Percentiles rank a stretch among this genome's conserved stretches.
These are phyloP conservation scores for Oreonectes daqikongensis DNA, from an alignment of 2,797 vertebrate genomes.

Conservation along the genomic window DNA sequence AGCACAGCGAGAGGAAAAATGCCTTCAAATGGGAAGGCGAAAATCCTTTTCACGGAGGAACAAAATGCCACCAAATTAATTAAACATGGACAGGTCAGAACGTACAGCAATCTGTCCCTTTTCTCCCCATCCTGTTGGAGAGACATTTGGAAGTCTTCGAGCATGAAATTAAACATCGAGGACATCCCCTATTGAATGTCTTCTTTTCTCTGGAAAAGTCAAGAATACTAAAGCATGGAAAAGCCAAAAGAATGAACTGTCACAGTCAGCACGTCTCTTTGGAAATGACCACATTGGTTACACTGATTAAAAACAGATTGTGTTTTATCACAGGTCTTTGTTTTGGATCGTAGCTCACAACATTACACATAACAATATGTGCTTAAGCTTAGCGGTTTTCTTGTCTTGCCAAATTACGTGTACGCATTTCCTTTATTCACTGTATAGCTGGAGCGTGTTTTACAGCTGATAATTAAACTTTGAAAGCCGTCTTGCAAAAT, in stretches of 20 bases:
- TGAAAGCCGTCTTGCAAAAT: constrained; percentile 17
- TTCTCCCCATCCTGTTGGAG: constrained; percentile 66
- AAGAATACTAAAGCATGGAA: constrained; percentile 40
- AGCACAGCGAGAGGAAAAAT: not conserved
- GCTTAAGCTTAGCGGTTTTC: not conserved
- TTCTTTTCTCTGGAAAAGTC: constrained; percentile 66
- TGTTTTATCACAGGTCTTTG: constrained; percentile 6
- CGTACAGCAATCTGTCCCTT: constrained; percentile 51
- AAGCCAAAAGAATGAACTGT: constrained; percentile 42
- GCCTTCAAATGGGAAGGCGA: constrained; percentile 18
- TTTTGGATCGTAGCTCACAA: not conserved
- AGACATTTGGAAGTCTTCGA: constrained; percentile 76
- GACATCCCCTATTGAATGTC: constrained; percentile 77
- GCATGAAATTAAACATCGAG: constrained; percentile 84
- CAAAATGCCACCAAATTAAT: constrained; percentile 53
- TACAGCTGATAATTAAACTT: constrained; percentile 34
- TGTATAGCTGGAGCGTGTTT: constrained; percentile 7
- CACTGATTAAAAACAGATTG: constrained; percentile 39
- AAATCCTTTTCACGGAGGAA: constrained; percentile 31
- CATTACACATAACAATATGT: constrained; percentile 17
- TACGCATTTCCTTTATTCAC: not conserved
- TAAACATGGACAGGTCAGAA: constrained; percentile 50
- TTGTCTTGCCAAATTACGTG: constrained; percentile 20
- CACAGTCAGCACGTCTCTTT: constrained; percentile 18
- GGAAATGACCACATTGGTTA: constrained; percentile 30